These are phyloP conservation scores for Coreoperca whiteheadi DNA, from an alignment of 2,113 vertebrate genomes.

Conservation along the genomic window DNA sequence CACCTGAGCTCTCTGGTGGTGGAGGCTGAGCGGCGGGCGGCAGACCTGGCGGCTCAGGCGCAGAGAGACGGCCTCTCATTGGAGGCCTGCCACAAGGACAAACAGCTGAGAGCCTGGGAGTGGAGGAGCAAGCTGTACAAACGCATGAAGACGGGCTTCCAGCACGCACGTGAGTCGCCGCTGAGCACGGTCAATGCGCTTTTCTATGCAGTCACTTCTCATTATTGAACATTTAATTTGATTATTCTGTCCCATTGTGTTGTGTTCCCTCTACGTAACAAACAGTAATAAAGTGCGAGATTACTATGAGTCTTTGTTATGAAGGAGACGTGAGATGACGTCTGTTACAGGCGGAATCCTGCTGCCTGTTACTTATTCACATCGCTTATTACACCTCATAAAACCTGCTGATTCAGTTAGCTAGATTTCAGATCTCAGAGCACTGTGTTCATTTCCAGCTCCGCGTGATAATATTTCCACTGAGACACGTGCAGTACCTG, in stretches of 20 bases:
- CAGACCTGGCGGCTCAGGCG: conserved; percentile 87
- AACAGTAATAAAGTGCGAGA: neutral
- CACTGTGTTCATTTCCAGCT: neutral
- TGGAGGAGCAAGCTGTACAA: conserved; percentile 93
- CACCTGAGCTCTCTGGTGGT: conserved; percentile 88
- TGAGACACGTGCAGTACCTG: neutral
- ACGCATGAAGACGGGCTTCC: conserved; percentile 92
- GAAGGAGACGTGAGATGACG: neutral
- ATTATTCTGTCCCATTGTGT: too few relatives aligned
- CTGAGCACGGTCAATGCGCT: too few relatives aligned
- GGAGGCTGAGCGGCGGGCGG: conserved; percentile 91
- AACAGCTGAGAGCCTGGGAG: conserved; percentile 93
- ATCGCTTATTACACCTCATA: neutral
- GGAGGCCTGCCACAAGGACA: conserved; percentile 90
- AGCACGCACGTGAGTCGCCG: conserved; percentile 90
- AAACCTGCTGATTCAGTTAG: neutral
- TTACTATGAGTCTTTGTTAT: neutral
- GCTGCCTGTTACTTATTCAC: neutral
- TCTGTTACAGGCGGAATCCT: too few relatives aligned
- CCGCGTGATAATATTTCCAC: neutral
- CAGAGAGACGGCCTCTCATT: conserved; percentile 85
- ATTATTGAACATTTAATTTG: too few relatives aligned
- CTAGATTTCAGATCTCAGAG: neutral
- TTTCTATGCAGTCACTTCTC: too few relatives aligned
- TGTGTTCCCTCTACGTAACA: neutral